These are phyloP conservation scores for Argentina silus DNA, from an alignment of 2,797 vertebrate genomes.

Conservation along the genomic window DNA sequence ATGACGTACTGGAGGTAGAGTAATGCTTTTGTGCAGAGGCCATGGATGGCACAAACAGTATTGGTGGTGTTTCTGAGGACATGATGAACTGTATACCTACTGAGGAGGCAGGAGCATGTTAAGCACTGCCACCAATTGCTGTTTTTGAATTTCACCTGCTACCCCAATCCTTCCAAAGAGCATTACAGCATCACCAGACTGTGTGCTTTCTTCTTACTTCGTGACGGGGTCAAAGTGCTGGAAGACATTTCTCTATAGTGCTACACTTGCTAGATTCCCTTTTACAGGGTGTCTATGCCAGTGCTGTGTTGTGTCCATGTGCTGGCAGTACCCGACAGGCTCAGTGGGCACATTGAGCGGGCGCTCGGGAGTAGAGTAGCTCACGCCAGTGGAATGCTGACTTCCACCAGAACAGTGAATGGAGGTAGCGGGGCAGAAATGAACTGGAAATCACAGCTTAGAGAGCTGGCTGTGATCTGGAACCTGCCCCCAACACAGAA, in stretches of 20 bases:
- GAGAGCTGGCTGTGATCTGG: background rate
- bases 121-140: background rate
- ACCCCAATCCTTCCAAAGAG: too few species aligned
- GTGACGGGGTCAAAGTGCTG: too few species aligned
- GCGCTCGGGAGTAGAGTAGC: constrained; percentile 17
- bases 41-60: too few species aligned
- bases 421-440: constrained; percentile 56
- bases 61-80: too few species aligned
- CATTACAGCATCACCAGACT: too few species aligned
- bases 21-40: background rate
- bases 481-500: background rate
- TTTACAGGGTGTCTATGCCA: background rate
- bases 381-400: constrained; percentile 64
- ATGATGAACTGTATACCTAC: too few species aligned
- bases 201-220: too few species aligned
- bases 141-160: too few species aligned
- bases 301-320: background rate
- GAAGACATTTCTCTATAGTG: too few species aligned
- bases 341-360: constrained; percentile 1
- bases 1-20: constrained; percentile 88
- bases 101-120: too few species aligned
- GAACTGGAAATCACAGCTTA: constrained; percentile 44
- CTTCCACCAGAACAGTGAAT: constrained; percentile 54
- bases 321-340: constrained; percentile 1
- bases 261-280: too few species aligned